These are phyloP conservation scores for Saturnia pavonia DNA, from an alignment of 2,888 invertebrate genomes.

Conservation along the genomic window DNA sequence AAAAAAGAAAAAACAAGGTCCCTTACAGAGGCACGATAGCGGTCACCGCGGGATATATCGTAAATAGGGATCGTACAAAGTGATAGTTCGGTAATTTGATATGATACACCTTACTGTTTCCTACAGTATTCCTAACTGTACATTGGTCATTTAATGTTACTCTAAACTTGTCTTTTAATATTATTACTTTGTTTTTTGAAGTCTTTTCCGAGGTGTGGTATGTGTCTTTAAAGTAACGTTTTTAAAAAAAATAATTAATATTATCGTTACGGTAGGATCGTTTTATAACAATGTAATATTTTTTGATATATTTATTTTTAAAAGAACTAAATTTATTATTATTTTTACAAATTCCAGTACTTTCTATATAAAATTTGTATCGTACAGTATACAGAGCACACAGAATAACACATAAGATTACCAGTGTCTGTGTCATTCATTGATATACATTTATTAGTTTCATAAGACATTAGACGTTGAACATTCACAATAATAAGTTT, in stretches of 20 bases:
- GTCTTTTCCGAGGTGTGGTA: neutral
- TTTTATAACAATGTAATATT: neutral
- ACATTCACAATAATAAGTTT: neutral
- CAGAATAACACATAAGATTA: neutral
- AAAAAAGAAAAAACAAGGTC: no score
- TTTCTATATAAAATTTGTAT: no score
- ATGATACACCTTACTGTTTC: slow-evolving; percentile 53
- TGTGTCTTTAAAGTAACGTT: neutral
- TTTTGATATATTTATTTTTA: neutral
- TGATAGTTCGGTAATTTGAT: slow-evolving; percentile 49
- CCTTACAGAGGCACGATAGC: no score
- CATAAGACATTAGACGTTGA: neutral
- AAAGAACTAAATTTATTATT: no score
- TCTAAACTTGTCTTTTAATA: slow-evolving; percentile 11
- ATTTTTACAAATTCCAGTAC: no score
- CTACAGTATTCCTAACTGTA: slow-evolving; percentile 30
- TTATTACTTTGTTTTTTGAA: slow-evolving; percentile 17
- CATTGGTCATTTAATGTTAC: slow-evolving; percentile 2
- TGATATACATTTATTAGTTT: neutral
- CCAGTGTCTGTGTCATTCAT: neutral
- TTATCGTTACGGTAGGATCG: neutral
- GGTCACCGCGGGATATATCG: slow-evolving; percentile 7
- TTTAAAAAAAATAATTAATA: neutral
- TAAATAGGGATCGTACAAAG: slow-evolving; percentile 7
- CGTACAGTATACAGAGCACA: no score